These are phyloP conservation scores for Aldabrachelys gigantea DNA, from an alignment of 2,113 vertebrate genomes.

Conservation along the genomic window DNA sequence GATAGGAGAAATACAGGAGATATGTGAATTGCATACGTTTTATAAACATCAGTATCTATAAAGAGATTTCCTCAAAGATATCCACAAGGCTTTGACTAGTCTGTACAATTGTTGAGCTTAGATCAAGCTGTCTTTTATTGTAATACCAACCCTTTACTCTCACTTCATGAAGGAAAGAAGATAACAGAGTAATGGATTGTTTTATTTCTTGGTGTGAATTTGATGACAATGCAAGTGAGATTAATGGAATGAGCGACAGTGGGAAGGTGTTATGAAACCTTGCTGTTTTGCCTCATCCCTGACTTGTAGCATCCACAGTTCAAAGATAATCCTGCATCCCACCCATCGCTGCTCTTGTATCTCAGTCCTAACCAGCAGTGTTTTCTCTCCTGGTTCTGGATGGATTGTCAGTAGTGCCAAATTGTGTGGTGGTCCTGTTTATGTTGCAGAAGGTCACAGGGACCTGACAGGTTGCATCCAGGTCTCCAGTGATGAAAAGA, in stretches of 20 bases:
- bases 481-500: constrained; percentile 39
- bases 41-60: not conserved
- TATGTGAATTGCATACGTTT: not conserved
- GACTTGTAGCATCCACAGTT: constrained; percentile 6
- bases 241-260: not conserved
- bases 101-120: not conserved
- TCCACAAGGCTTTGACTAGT: not conserved
- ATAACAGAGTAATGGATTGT: not conserved
- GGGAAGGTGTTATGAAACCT: not conserved
- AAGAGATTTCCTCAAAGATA: not conserved
- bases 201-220: not conserved
- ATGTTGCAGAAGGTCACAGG: constrained; percentile 5
- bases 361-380: constrained; percentile 3
- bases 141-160: not conserved
- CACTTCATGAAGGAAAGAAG: not conserved
- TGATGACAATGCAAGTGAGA: not conserved
- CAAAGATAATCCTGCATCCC: not conserved
- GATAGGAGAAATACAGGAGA: not conserved
- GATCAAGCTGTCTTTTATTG: not conserved
- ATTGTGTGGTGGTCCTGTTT: constrained; percentile 44
- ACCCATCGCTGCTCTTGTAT: not conserved
- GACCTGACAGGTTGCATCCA: constrained; percentile 25
- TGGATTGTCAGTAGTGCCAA: constrained; percentile 29
- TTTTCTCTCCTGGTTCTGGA: constrained; percentile 50
- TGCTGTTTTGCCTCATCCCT: not conserved